Conservation (phyloP, 2,113 vertebrate species). For the Mus spicilegus region DNA sequence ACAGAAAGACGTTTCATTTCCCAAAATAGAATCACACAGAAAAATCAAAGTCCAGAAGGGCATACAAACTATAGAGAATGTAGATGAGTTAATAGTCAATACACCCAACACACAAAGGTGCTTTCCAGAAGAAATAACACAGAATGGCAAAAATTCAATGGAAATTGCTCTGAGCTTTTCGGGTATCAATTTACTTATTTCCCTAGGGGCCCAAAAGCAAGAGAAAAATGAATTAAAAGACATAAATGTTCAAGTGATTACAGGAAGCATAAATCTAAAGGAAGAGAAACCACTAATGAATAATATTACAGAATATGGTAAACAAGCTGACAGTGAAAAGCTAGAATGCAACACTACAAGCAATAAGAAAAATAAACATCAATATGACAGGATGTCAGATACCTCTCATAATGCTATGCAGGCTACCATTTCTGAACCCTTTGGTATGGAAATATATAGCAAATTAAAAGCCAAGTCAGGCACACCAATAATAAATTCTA, state of each 20-base stretch:
- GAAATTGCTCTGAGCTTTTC: conserved; percentile 32
- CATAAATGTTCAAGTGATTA: background rate
- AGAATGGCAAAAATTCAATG: background rate
- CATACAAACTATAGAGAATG: background rate
- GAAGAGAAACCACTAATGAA: background rate
- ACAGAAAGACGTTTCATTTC: background rate
- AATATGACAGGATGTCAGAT: background rate
- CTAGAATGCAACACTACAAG: background rate
- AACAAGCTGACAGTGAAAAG: background rate
- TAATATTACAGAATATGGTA: background rate
- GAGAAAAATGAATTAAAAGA: background rate
- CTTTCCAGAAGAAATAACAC: background rate
- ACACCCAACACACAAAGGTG: background rate
- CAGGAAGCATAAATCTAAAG: background rate
- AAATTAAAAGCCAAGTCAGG: background rate
- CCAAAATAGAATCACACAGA: background rate
- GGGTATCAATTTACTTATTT: conserved; percentile 14
- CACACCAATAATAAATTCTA: background rate
- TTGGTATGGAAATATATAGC: background rate
- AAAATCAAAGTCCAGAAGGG: background rate
- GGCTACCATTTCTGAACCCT: background rate
- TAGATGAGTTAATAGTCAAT: background rate
- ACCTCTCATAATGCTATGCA: background rate
- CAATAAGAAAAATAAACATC: background rate
- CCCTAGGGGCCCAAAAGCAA: background rate